Evolutionary conservation across 2,113 vertebrate species (phyloP), one percentile per base, ranked within the genome.

Genomic region (Odontophorus gujanensis): DNA sequence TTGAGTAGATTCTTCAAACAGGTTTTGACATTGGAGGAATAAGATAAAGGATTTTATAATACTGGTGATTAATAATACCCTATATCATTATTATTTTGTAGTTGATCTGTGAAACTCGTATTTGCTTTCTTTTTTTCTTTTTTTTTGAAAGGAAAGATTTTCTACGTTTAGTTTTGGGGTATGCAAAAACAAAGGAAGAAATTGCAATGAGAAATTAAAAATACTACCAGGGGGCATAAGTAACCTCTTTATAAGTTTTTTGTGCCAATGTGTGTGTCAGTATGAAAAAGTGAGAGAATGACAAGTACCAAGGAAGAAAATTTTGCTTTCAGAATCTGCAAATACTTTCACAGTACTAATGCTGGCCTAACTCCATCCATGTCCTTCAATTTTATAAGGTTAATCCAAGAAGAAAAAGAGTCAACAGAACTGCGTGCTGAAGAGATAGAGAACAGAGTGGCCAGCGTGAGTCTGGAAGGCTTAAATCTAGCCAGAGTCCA

Each of bases 341-440:
- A 53, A 32, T 30, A 21, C 48, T 30, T 51, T 71, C 50, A 51
- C 34, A 50, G 17, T 19, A 21, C 14, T 71, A 51, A 63, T 45
- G 21, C 13, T 5, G 11, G 24, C 58, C 38, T 86, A 65, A 87
- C 90, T 80, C 43, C 36, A 87, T 76, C n/a, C 75, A 16, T 16
- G 0, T 95, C 69, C 34, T 89, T 78, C 81, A 68, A 51, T 61
- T 80, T 74, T 22, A 85, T 40, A 91, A 99, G 99, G 95, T 97
- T 99, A 94, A 99, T 99, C 85, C 99, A 99, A 92, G 99, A 99
- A 97, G 99, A 99, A 98, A 99, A 99, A 95, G 99, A 99, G 97
- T 99, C 99, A 0, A 99, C 99, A 15, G 99, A 99, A 97, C 90
- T 99, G 75, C 98, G 99, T 86, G 99, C 99, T 0, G 99, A 99